These are phyloP conservation scores for Dendropsophus ebraccatus DNA, from an alignment of 2,113 vertebrate genomes.

Conservation along the genomic window DNA sequence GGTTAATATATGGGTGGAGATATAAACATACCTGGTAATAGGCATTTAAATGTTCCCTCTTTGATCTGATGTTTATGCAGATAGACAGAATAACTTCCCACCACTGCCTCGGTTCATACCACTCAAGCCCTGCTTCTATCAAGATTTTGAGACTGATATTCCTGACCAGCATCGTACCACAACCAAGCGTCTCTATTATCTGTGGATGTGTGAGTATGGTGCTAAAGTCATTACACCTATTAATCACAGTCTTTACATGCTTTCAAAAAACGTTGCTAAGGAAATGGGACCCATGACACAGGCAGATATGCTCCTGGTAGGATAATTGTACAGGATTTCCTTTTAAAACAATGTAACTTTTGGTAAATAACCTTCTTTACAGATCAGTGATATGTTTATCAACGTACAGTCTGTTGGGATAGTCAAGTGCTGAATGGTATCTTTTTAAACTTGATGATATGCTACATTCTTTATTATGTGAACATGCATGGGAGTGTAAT, in stretches of 20 bases:
- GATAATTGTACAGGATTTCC: not conserved
- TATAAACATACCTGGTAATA: too few relatives aligned
- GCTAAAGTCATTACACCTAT: not conserved
- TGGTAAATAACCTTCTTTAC: not conserved
- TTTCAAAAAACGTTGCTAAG: not conserved
- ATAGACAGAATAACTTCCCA: slow-evolving; percentile 91
- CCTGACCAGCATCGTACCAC: slow-evolving; percentile 90
- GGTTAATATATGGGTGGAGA: too few relatives aligned
- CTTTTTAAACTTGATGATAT: too few relatives aligned
- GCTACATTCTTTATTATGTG: too few relatives aligned
- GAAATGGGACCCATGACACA: not conserved
- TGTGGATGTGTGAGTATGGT: slow-evolving; percentile 93
- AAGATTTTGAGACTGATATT: slow-evolving; percentile 95
- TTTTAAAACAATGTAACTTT: not conserved
- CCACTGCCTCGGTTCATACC: slow-evolving; percentile 93
- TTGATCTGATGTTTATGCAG: slow-evolving; percentile 68
- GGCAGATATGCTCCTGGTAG: not conserved
- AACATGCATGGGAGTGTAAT: too few relatives aligned
- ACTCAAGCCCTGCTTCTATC: slow-evolving; percentile 95
- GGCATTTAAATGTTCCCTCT: not conserved
- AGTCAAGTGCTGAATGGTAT: too few relatives aligned
- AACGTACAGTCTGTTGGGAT: too few relatives aligned
- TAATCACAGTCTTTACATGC: not conserved
- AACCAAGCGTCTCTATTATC: slow-evolving; percentile 95
- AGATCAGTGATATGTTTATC: not conserved